These are phyloP conservation scores for Styela plicata DNA, from an alignment of 23 tunicate species.

Conservation along the genomic window DNA sequence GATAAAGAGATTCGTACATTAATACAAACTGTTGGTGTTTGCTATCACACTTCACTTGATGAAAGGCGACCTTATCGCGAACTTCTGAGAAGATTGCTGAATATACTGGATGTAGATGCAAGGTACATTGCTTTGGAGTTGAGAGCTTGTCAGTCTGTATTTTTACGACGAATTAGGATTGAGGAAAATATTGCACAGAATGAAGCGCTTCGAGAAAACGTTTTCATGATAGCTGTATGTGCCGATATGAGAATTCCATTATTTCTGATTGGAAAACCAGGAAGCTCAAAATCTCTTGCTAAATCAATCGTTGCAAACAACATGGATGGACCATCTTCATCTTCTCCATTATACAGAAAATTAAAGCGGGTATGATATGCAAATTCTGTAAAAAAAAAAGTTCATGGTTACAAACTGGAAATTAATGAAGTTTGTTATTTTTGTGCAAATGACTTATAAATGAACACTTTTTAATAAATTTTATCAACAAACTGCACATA, in stretches of 20 bases:
- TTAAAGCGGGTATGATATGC: conserved; percentile 34
- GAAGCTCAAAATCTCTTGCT: conserved; percentile 85
- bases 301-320: conserved; percentile 66
- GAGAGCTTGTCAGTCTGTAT: conserved; percentile 47
- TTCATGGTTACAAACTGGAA: too few relatives aligned
- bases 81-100: background rate
- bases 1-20: conserved; percentile 30
- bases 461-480: too few relatives aligned
- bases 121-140: conserved; percentile 33
- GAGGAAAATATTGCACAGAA: conserved; percentile 68
- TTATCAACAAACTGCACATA: too few relatives aligned
- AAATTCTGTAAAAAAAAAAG: too few relatives aligned
- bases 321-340: conserved; percentile 63
- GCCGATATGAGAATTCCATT: conserved; percentile 70
- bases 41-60: conserved; percentile 58
- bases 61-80: conserved; percentile 22
- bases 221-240: conserved; percentile 77
- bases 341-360: conserved; percentile 34
- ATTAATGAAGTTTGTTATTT: too few relatives aligned
- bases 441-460: too few relatives aligned
- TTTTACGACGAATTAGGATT: conserved; percentile 27
- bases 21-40: conserved; percentile 50
- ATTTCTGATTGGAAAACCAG: conserved; percentile 79
- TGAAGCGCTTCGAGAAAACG: conserved; percentile 80
- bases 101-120: background rate